Base-by-base conservation (phyloP, 2,113 vertebrate species). In the Platycercus adscitus region DNA sequence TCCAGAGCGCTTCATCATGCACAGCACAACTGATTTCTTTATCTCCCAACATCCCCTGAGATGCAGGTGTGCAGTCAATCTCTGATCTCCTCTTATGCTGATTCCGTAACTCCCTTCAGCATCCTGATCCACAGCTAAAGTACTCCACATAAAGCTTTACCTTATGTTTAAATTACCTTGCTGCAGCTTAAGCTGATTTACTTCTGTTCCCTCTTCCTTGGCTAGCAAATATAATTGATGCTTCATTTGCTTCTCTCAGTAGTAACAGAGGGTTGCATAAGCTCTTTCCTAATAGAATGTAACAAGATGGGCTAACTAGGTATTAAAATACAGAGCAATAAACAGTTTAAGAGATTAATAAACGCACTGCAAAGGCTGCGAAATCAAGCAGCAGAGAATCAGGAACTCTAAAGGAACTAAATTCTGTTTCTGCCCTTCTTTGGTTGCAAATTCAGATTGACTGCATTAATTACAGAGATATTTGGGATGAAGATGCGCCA, bases 241-340 rank as follows among this genome's bases (percentile, higher is more conserved):
- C 35, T 71, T 91, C 65, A 66, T 68, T 93, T 94, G 39, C 56
- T 91, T 94, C 91, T 86, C 71, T 91, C 55, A 31, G 68, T 65
- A 81, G 43, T 41, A 86, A 88, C 0, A 81, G 80, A 71, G 91
- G 26, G 55, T 56, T 72, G 77, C 64, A 78, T 37, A 81, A 94
- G 94, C 26, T 41, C 43, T 91, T 94, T 86, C 61, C 65, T 77
- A 93, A 84, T 44, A 35, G 28, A 37, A 17, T 76, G 76, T 66
- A 91, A 93, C n/a, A 50, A 8, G 19, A 75, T 53, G 39, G 82
- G 39, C 56, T 93, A 80, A 64, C 17, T 81, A 84, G 35, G 17
- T 81, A 84, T 78, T 88, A 88, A 95, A 85, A 80, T 58, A 70
- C 71, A 88, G 56, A 81, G 29, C 52, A 90, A 78, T 64, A 81